Evolutionary conservation across 2,797 vertebrate genomes (phyloP), one percentile per base, ranked within the genome.

Genomic region (Neosalanx taihuensis): DNA sequence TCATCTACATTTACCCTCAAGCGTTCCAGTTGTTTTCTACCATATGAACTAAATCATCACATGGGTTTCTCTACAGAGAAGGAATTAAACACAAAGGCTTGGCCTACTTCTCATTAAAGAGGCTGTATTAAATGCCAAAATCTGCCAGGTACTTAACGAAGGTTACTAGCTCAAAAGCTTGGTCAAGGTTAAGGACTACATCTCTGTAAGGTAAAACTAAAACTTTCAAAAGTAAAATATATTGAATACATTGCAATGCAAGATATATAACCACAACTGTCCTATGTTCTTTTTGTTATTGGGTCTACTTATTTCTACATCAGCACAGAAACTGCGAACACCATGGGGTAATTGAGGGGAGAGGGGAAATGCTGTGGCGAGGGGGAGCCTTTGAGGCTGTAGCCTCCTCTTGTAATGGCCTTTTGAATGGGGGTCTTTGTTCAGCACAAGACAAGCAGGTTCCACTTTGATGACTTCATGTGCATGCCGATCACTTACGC

Each of bases 401-500:
- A 90, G 89, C 88, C 79, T 79, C 67, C 85, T 86, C 85, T 29
- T 83, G 85, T 88, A 90, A 91, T 78, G 83, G 81, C 72, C 76
- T 12, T n/a, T 72, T 89, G 87, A 90, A 90, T 87, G 81, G 81
- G 79, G 80, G 67, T 85, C 89, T 90, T 91, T 92, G 90, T 91
- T 86, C 77, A 1, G 5, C 68, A 78, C 81, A 88, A 88, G 85
- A 87, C 88, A 87, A 89, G 86, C 86, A 86, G 85, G 88, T 89
- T 90, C 88, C 88, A 88, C 86, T 90, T 89, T 89, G 89, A 89
- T 86, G 87, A 90, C 89, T 90, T 83, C 80, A 85, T 87, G 85
- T 80, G 83, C 84, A 86, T 82, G 89, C 87, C 88, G 83, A 87
- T 89, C 88, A 88, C 80, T 90, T 81, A 73, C 74, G 29, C 86